A percentile compares a stretch with the other conserved stretches of the same genome.
These are phyloP conservation scores for Monopterus albus DNA, from an alignment of 2,113 vertebrate species.

Conservation along the genomic window DNA sequence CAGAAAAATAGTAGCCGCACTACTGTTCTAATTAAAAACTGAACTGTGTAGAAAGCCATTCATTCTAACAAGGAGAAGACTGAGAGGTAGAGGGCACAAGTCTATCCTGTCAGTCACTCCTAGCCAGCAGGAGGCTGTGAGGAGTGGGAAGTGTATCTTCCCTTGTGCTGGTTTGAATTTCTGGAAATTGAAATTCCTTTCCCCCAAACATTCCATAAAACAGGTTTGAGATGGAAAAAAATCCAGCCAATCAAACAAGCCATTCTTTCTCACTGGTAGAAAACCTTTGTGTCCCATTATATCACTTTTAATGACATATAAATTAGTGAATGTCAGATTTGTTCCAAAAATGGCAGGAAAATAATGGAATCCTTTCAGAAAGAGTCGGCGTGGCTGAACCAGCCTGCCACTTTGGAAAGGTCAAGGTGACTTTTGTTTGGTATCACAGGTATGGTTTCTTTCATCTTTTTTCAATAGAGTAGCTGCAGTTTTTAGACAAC, in stretches of 20 bases:
- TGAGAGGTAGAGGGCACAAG: slow-evolving; percentile 35
- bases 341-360: slow-evolving; percentile 8
- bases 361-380: slow-evolving; percentile 14
- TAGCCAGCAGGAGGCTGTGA: slow-evolving; percentile 27
- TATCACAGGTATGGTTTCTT: slow-evolving; percentile 8
- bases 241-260: neutral
- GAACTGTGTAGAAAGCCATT: slow-evolving; percentile 26
- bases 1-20: neutral
- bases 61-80: slow-evolving; percentile 36
- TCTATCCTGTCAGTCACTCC: slow-evolving; percentile 43
- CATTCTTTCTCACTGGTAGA: neutral
- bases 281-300: slow-evolving; percentile 11
- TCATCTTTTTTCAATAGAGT: neutral
- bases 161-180: slow-evolving; percentile 37
- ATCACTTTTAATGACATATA: slow-evolving; percentile 4
- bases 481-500: slow-evolving; percentile 20
- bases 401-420: slow-evolving; percentile 63
- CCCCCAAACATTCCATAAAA: neutral
- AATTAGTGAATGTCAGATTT: slow-evolving; percentile 33
- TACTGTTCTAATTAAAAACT: slow-evolving; percentile 15
- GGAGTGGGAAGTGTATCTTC: neutral
- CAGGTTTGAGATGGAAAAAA: neutral
- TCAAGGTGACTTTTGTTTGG: slow-evolving; percentile 50
- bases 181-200: slow-evolving; percentile 38
- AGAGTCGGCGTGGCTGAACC: slow-evolving; percentile 32